Evolutionary conservation across 2,797 vertebrate species (phyloP).

Genomic region (Chaetophractus vellerosus): DNA sequence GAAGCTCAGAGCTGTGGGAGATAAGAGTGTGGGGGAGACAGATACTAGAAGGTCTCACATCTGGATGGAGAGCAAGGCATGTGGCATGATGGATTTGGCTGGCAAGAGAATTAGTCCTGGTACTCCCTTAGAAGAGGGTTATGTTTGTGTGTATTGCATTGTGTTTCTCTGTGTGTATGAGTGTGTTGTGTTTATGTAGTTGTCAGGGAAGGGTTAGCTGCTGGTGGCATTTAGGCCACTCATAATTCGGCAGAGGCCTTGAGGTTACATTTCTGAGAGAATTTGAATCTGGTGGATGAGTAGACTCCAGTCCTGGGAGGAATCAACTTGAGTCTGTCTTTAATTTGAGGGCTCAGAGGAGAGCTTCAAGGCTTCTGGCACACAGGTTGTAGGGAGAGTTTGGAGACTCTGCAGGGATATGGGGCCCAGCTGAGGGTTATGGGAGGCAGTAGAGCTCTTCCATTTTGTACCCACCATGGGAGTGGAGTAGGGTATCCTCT

Average conservation of each 20-base stretch:
- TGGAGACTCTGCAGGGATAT: not conserved
- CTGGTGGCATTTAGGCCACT: not conserved
- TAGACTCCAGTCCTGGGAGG: not conserved
- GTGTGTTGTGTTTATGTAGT: not conserved
- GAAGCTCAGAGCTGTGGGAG: not conserved
- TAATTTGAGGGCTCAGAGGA: not conserved
- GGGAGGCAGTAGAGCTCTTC: not conserved
- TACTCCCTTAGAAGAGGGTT: not conserved
- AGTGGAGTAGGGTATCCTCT: not conserved
- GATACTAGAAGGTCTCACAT: not conserved
- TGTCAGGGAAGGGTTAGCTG: not conserved
- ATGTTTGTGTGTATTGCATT: not conserved
- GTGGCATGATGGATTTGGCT: not conserved
- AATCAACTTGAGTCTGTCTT: conserved; percentile 16
- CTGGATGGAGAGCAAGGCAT: not conserved
- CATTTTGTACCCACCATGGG: not conserved
- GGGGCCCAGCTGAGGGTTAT: not conserved
- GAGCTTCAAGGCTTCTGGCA: not conserved
- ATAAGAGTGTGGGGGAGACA: not conserved
- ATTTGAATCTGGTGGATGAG: not conserved
- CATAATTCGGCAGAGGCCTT: not conserved
- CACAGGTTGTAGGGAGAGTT: not conserved
- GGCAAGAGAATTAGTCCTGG: not conserved
- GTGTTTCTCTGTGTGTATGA: not conserved
- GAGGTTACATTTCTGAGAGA: not conserved